Conservation (phyloP, 2,888 invertebrate species). For the Auanema sp. region DNA sequence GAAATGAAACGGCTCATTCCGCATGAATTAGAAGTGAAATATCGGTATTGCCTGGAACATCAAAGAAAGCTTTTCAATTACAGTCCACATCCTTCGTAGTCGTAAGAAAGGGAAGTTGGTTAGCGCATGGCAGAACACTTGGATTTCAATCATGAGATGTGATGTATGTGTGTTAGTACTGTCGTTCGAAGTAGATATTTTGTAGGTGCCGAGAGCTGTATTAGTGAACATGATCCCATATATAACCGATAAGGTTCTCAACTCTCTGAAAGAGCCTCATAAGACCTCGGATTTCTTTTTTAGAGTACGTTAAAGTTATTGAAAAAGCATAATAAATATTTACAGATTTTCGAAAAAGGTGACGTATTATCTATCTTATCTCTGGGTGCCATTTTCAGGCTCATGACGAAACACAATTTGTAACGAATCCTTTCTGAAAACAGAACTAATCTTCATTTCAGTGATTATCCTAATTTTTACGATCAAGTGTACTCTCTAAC, state of each 20-base stretch:
- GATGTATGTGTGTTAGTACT: slow-evolving; percentile 10
- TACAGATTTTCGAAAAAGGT: slow-evolving; percentile 72
- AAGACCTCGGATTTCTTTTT: slow-evolving; percentile 49
- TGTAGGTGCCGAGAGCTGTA: slow-evolving; percentile 29
- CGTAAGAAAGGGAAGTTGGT: slow-evolving; percentile 17
- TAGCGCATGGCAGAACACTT: slow-evolving; percentile 24
- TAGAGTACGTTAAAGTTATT: slow-evolving; percentile 20
- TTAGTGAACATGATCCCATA: slow-evolving; percentile 35
- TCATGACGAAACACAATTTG: slow-evolving; percentile 87
- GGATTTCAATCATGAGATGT: slow-evolving; percentile 31
- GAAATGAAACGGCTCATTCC: neutral
- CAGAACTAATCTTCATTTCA: slow-evolving; percentile 58
- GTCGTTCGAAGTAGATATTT: neutral
- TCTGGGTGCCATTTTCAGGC: slow-evolving; percentile 84
- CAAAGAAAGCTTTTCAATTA: neutral
- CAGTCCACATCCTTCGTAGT: slow-evolving; percentile 21
- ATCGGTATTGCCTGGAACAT: neutral
- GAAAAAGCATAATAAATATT: neutral
- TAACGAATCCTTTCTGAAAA: slow-evolving; percentile 60
- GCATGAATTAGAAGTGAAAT: neutral
- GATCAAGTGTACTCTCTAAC: slow-evolving; percentile 91
- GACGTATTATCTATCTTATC: slow-evolving; percentile 76
- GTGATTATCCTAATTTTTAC: slow-evolving; percentile 90
- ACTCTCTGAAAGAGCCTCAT: slow-evolving; percentile 33
- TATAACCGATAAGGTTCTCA: slow-evolving; percentile 41